Percentiles rank a stretch among this genome's conserved stretches.
Conservation (phyloP, 1,140 invertebrate species). For the Rhizoglyphus robini region DNA sequence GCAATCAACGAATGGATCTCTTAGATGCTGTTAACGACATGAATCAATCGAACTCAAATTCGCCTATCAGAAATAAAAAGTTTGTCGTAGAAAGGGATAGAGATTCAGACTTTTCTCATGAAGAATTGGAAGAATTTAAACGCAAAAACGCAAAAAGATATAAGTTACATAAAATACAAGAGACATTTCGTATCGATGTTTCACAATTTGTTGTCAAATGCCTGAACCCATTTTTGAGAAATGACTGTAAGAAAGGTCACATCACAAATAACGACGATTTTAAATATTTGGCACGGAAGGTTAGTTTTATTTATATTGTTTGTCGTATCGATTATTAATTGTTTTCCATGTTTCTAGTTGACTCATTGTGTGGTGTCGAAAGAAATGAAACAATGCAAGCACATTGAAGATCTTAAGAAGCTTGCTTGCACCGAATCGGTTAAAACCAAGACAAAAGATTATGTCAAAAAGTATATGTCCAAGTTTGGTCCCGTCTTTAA, state of each 20-base stretch:
- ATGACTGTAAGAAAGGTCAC: slow-evolving; percentile 63
- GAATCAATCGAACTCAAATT: not conserved
- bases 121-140: not conserved
- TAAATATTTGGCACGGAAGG: slow-evolving; percentile 87
- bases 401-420: slow-evolving; percentile 69
- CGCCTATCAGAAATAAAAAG: not conserved
- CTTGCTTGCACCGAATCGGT: slow-evolving; percentile 81
- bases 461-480: slow-evolving; percentile 87
- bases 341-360: slow-evolving; percentile 43
- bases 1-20: not conserved
- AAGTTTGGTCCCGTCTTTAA: slow-evolving; percentile 42
- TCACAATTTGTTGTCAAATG: slow-evolving; percentile 73
- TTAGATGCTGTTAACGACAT: not conserved
- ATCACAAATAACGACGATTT: slow-evolving; percentile 85
- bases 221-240: slow-evolving; percentile 73
- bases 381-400: slow-evolving; percentile 72
- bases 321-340: slow-evolving; percentile 1
- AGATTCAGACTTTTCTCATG: not conserved
- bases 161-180: slow-evolving; percentile 49
- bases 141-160: not conserved
- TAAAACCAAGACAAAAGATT: slow-evolving; percentile 81
- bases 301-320: slow-evolving; percentile 35
- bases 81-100: not conserved
- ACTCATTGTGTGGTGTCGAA: slow-evolving; percentile 94
- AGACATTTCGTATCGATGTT: slow-evolving; percentile 73